Percentiles rank a stretch among this genome's conserved stretches.
Evolutionary conservation across 2,888 invertebrate species (phyloP).

Genomic region (Nineta flava): DNA sequence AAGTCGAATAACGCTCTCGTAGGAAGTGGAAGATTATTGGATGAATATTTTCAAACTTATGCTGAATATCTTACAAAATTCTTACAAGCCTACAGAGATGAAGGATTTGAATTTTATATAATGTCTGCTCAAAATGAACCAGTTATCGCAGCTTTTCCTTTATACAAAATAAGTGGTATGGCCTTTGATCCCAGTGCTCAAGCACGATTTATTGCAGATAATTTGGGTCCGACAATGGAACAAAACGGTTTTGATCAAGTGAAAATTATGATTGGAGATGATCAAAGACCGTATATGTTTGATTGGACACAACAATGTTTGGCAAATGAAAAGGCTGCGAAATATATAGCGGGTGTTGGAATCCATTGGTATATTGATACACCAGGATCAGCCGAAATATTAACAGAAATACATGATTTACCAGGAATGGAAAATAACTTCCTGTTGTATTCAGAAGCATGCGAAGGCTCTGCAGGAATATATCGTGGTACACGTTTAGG

Average conservation of each 20-base stretch:
- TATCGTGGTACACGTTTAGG: constrained; percentile 40
- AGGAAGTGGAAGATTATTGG: constrained; percentile 23
- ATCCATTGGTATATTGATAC: constrained; percentile 74
- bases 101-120: constrained; percentile 64
- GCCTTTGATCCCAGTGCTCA: constrained; percentile 47
- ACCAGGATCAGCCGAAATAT: constrained; percentile 34
- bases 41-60: constrained; percentile 53
- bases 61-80: constrained; percentile 71
- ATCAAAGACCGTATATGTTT: constrained; percentile 48
- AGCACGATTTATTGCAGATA: neutral
- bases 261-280: constrained; percentile 61
- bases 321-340: constrained; percentile 27
- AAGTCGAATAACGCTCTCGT: constrained; percentile 25
- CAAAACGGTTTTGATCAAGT: constrained; percentile 37
- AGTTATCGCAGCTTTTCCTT: constrained; percentile 42
- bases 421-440: constrained; percentile 48
- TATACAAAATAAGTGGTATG: constrained; percentile 50
- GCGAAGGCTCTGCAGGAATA: constrained; percentile 36
- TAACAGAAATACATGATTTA: constrained; percentile 38
- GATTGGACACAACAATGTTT: constrained; percentile 36
- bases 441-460: constrained; percentile 68
- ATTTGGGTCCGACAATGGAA: constrained; percentile 59
- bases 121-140: constrained; percentile 84
- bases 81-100: constrained; percentile 53
- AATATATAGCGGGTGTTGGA: constrained; percentile 57